A percentile compares a stretch with the other conserved stretches of the same genome.
Conservation (phyloP, 2,797 vertebrate genomes). For the Leucoraja ocellata region DNA sequence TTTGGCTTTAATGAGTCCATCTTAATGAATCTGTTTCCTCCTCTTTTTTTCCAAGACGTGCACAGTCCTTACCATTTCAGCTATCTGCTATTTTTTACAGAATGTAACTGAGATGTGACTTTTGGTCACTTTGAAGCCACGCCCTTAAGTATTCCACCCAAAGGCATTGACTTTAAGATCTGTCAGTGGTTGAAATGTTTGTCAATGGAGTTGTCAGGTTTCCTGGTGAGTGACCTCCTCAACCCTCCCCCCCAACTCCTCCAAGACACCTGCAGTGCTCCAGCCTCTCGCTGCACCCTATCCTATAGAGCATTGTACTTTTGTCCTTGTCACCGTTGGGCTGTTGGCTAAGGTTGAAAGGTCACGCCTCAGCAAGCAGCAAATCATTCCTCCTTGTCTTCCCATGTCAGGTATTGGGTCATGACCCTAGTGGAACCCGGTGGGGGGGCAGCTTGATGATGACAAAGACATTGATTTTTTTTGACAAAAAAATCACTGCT, state of each 20-base stretch:
- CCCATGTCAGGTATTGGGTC: conserved; percentile 30
- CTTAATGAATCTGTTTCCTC: background rate
- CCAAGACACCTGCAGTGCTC: conserved; percentile 40
- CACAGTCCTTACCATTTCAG: background rate
- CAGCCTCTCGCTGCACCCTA: conserved; percentile 23
- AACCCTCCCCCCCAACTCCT: background rate
- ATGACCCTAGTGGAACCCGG: conserved; percentile 45
- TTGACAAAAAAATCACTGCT: conserved; percentile 25
- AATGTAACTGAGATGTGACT: conserved; percentile 20
- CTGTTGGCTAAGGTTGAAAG: conserved; percentile 13
- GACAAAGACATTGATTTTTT: conserved; percentile 36
- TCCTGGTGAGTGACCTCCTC: conserved; percentile 35
- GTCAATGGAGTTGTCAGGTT: conserved; percentile 48
- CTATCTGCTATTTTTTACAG: conserved; percentile 13
- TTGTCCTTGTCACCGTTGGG: conserved; percentile 25
- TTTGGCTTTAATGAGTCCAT: background rate
- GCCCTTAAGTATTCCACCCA: conserved; percentile 14
- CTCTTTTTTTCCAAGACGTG: background rate
- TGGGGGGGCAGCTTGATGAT: conserved; percentile 30
- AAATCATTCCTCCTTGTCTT: conserved; percentile 41
- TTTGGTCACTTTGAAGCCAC: conserved; percentile 24
- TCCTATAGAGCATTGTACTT: conserved; percentile 23
- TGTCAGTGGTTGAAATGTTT: conserved; percentile 56
- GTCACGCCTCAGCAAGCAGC: conserved; percentile 40
- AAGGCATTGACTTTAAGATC: conserved; percentile 42